Evolutionary conservation across 2,113 vertebrate species (phyloP).

Genomic region (Macaca nemestrina): DNA sequence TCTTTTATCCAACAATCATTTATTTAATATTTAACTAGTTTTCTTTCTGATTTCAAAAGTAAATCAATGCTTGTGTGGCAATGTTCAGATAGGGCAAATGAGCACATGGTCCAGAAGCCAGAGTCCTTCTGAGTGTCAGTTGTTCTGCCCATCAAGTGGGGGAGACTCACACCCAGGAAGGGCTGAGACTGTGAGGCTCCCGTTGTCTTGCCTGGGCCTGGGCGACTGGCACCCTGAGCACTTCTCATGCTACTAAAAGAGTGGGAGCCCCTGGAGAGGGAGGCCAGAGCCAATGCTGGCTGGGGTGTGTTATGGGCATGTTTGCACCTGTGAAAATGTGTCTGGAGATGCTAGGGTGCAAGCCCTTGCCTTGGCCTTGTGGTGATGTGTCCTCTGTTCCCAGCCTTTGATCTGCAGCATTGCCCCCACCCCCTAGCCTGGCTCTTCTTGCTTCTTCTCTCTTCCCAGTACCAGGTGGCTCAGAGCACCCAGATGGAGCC

Average conservation of each 20-base stretch:
- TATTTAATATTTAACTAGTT: not conserved
- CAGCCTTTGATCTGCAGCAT: not conserved
- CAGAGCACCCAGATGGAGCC: not conserved
- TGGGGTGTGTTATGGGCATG: not conserved
- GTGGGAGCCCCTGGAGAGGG: not conserved
- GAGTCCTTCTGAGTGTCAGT: not conserved
- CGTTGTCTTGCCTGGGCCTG: not conserved
- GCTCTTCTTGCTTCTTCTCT: not conserved
- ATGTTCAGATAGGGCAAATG: not conserved
- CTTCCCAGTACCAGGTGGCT: not conserved
- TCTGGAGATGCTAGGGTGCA: not conserved
- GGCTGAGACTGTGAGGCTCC: not conserved
- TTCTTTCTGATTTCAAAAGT: not conserved
- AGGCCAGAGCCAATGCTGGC: accelerated
- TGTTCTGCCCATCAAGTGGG: not conserved
- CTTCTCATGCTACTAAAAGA: not conserved
- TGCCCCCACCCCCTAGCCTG: not conserved
- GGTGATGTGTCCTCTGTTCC: not conserved
- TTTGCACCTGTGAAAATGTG: not conserved
- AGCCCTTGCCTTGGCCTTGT: not conserved
- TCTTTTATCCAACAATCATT: not conserved
- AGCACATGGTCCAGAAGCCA: not conserved
- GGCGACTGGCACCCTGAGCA: not conserved
- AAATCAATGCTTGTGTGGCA: not conserved
- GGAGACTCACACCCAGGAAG: not conserved